These are phyloP conservation scores for Ramazzottius varieornatus DNA, from an alignment of 2,888 invertebrate genomes.

Conservation along the genomic window DNA sequence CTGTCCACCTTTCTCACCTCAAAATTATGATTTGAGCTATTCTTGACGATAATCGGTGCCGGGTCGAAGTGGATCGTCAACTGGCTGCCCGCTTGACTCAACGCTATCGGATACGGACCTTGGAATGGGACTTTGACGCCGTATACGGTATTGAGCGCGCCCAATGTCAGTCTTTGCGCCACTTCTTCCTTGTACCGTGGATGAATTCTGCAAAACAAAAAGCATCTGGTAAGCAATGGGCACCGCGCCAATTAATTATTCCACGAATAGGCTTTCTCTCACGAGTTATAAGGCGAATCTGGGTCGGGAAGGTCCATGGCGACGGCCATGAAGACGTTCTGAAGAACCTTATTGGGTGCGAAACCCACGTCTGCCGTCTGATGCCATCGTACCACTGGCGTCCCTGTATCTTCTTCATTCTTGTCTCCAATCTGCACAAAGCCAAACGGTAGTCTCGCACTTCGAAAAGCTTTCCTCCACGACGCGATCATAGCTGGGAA, in stretches of 20 bases:
- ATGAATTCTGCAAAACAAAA: slow-evolving; percentile 12
- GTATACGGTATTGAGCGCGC: slow-evolving; percentile 11
- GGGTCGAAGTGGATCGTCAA: neutral
- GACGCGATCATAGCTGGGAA: neutral
- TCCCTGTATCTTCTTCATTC: slow-evolving; percentile 10
- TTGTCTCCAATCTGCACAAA: slow-evolving; percentile 16
- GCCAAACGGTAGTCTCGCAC: slow-evolving; percentile 15
- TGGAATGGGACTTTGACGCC: slow-evolving; percentile 8
- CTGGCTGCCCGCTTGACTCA: neutral
- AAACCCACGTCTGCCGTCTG: slow-evolving; percentile 17
- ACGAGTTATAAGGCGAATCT: neutral
- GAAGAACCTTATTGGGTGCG: slow-evolving; percentile 15
- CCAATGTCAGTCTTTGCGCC: slow-evolving; percentile 13
- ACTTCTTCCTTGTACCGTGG: slow-evolving; percentile 16
- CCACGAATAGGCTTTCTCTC: neutral
- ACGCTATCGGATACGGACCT: neutral
- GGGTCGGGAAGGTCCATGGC: slow-evolving; percentile 17
- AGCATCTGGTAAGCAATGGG: no score
- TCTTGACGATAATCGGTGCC: neutral
- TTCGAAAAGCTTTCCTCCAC: neutral
- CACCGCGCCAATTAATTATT: neutral
- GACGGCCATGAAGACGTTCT: slow-evolving; percentile 17
- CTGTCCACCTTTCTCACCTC: no score
- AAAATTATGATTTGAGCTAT: neutral
- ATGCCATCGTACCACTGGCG: slow-evolving; percentile 17